A percentile compares a stretch with the other conserved stretches of the same genome.
These are phyloP conservation scores for Scaeva pyrastri DNA, from an alignment of 2,888 invertebrate genomes.

Conservation along the genomic window DNA sequence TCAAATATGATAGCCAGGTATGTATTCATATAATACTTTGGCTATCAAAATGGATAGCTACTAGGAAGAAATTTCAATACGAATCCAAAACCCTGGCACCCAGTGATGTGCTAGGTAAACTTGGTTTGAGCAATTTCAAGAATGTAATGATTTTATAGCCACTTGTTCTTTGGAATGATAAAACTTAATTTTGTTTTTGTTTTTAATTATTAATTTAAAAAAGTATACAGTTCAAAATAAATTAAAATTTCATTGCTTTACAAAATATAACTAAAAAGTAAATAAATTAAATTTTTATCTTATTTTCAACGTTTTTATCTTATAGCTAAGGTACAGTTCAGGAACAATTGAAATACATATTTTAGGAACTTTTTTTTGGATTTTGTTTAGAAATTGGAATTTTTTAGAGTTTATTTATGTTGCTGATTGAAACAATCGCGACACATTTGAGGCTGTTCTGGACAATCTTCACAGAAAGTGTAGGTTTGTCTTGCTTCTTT, in stretches of 20 bases:
- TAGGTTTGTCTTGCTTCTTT: background rate
- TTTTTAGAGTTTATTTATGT: background rate
- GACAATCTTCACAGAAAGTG: constrained; percentile 5
- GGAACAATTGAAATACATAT: constrained; percentile 3
- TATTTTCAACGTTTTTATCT: no score
- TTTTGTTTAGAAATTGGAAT: background rate
- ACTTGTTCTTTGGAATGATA: background rate
- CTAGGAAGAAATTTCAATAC: background rate
- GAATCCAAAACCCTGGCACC: background rate
- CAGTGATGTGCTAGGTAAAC: constrained; percentile 5
- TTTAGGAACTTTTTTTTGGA: background rate
- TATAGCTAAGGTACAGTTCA: no score
- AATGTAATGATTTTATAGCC: background rate
- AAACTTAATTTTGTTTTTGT: no score
- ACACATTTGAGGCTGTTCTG: constrained; percentile 21
- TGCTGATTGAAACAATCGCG: constrained; percentile 16
- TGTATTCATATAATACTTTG: constrained; percentile 3
- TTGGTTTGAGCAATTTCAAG: background rate
- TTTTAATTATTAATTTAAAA: background rate
- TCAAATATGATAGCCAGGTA: constrained; percentile 1
- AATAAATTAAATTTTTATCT: background rate
- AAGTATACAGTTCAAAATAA: background rate
- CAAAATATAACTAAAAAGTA: background rate
- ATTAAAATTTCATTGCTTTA: background rate
- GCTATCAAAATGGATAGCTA: background rate